Base-by-base conservation (phyloP, 2,113 vertebrate species). In the Xerus inauris region DNA sequence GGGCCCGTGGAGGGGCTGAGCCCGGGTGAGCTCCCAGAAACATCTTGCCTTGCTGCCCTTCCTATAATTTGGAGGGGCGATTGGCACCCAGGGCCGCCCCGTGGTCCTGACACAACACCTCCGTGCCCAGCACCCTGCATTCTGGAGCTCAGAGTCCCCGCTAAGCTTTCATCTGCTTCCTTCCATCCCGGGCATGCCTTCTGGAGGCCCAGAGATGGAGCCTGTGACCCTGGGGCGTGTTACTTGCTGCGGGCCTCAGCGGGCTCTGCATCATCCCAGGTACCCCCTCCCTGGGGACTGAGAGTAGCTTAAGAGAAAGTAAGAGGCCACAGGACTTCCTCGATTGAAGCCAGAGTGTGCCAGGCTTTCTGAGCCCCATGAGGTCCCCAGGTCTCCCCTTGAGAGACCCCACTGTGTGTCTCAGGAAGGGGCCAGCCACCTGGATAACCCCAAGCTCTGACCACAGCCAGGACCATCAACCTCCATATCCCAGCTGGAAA, bases 131-230 rank as follows among this genome's bases (percentile, higher is more conserved):
- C 54, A 35, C 42, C 87, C 85, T 26, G 7, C 2, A 0, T 42
- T 30, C n/a, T 47, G 73, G 67, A 85, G 62, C 87, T 71, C 73
- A 40, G 75, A 9, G 49, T 16, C 94, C 94, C 82, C 0, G 26
- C 22, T 86, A 96, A 94, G 97, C 97, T 97, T 97, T 96, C 95
- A 10, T 67, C 86, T 32, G 86, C 79, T 85, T 54, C 96, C 86
- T 73, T 47, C 84, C 69, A 42, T 72, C 42, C 89, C 28, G 11
- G 5, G 38, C 8, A 0, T 49, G 72, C 91, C 69, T 51, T 82
- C 45, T 24, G 8, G 35, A 87, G 83, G 57, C 95, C 96, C 90
- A 30, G 71, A 30, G 24, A 6, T 3, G 51, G 38, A 28, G 42
- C 75, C 65, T 71, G 32, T 51, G 75, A 49, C 47, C 42, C 42